These are phyloP conservation scores for Eciton burchellii DNA, from an alignment of 1,140 invertebrate species.

Conservation along the genomic window DNA sequence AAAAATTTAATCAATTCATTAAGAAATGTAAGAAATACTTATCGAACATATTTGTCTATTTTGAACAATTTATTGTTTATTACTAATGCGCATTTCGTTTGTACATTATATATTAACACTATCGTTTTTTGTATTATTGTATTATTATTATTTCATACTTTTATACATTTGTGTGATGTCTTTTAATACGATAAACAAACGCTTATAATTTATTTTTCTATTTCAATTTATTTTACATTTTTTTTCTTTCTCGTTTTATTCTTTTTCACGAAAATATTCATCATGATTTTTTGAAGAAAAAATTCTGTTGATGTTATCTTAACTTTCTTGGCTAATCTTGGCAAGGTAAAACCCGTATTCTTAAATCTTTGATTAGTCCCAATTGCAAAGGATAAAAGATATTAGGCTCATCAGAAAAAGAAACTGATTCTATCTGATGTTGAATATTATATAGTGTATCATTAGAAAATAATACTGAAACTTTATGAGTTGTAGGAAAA, in stretches of 20 bases:
- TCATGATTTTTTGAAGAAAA: conserved; percentile 13
- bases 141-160: too few species aligned
- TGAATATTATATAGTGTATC: neutral
- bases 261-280: conserved; percentile 54
- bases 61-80: too few species aligned
- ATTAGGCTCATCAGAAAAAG: conserved; percentile 50
- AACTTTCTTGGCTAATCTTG: conserved; percentile 54
- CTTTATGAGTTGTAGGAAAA: conserved; percentile 19
- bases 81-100: too few species aligned
- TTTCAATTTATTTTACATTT: neutral
- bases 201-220: neutral
- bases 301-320: conserved; percentile 25
- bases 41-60: too few species aligned
- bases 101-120: too few species aligned
- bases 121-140: too few species aligned
- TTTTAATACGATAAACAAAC: neutral
- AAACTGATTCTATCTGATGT: conserved; percentile 37
- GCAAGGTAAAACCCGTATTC: conserved; percentile 47
- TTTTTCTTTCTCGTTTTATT: neutral
- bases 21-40: too few species aligned
- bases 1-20: too few species aligned
- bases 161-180: neutral
- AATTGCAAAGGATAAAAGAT: conserved; percentile 62
- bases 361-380: conserved; percentile 51
- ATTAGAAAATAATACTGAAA: neutral